Conservation (phyloP, 2,888 invertebrate genomes). For the Ischnus inquisitorius region DNA sequence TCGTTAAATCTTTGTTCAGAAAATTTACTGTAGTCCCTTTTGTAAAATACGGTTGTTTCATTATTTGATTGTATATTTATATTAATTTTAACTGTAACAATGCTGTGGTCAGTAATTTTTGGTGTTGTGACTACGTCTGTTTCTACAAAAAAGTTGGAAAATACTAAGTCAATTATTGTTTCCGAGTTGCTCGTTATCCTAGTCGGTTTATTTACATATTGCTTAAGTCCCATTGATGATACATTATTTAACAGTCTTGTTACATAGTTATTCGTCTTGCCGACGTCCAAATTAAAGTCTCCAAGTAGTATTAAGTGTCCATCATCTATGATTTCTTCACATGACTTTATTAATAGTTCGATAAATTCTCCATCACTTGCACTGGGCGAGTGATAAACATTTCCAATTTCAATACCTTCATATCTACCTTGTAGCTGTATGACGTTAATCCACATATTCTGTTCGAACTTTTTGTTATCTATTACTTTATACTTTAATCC, state of each 20-base stretch:
- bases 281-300: conserved; percentile 19
- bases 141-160: background rate
- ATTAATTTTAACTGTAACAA: conserved; percentile 20
- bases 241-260: conserved; percentile 23
- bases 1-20: conserved; percentile 18
- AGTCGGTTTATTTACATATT: conserved; percentile 23
- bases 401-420: conserved; percentile 33
- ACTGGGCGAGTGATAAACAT: conserved; percentile 49
- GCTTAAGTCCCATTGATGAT: conserved; percentile 39
- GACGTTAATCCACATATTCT: conserved; percentile 40
- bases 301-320: background rate
- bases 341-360: no score
- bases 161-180: background rate
- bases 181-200: conserved; percentile 13
- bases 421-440: conserved; percentile 3
- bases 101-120: no score
- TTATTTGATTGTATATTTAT: background rate
- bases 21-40: conserved; percentile 10
- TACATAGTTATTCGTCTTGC: conserved; percentile 30
- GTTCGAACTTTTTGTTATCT: background rate
- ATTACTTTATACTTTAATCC: background rate
- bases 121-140: no score
- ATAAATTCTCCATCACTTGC: conserved; percentile 22
- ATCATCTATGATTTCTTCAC: background rate
- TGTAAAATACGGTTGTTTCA: background rate